Evolutionary conservation across 2,888 invertebrate species (phyloP).

Genomic region (Papilio gigon): DNA sequence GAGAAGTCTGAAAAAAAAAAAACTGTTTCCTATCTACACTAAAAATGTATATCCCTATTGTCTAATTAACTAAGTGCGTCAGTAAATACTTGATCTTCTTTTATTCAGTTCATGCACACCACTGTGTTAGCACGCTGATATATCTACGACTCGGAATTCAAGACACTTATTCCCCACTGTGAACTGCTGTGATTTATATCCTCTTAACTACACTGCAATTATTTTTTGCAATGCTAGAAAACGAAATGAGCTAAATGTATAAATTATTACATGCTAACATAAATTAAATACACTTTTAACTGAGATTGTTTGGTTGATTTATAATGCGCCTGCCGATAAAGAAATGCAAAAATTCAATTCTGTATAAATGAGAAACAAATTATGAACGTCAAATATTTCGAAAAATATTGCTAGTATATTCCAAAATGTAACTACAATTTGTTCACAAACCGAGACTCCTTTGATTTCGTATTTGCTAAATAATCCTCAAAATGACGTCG

Average conservation of each 20-base stretch:
- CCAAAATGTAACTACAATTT: background rate
- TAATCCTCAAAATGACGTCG: conserved; percentile 3
- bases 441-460: background rate
- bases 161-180: conserved; percentile 20
- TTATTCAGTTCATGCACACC: background rate
- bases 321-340: background rate
- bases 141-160: background rate
- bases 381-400: background rate
- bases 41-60: too few relatives aligned
- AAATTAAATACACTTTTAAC: background rate
- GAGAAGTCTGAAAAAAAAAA: too few relatives aligned
- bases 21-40: too few relatives aligned
- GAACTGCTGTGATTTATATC: conserved; percentile 9
- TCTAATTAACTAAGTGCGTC: background rate
- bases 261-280: background rate
- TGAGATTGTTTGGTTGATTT: background rate
- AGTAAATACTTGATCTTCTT: background rate
- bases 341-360: background rate
- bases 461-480: conserved; percentile 24
- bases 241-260: conserved; percentile 8
- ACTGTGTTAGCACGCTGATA: background rate
- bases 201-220: background rate
- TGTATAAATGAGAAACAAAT: background rate
- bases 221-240: background rate
- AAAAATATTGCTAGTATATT: conserved; percentile 2